These are phyloP conservation scores for Nipponia nippon DNA, from an alignment of 2,113 vertebrate species.

Conservation along the genomic window DNA sequence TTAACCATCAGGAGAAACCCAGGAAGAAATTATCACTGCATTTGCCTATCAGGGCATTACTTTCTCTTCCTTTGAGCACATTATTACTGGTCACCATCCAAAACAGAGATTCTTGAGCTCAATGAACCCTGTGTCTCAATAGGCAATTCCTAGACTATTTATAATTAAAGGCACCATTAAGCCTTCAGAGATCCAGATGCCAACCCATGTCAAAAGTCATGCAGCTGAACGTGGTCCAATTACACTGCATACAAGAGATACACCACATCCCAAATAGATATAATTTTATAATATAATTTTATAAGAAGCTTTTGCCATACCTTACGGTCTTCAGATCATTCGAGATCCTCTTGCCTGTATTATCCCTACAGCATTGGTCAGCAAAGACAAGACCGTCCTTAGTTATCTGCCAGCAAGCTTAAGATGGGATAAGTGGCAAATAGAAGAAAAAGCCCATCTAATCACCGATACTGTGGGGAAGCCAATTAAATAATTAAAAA, in stretches of 20 bases:
- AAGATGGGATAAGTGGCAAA: not conserved
- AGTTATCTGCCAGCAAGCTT: not conserved
- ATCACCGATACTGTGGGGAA: not conserved
- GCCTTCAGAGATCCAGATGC: conserved; percentile 3
- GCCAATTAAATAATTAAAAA: not conserved
- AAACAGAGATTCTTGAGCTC: conserved; percentile 3
- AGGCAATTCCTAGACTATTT: conserved; percentile 12
- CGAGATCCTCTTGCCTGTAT: not conserved
- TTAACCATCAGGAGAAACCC: not conserved
- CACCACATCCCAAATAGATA: not conserved
- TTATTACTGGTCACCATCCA: not conserved
- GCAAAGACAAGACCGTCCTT: not conserved
- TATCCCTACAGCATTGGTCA: not conserved
- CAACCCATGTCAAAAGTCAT: not conserved
- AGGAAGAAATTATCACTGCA: not conserved
- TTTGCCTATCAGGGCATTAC: not conserved
- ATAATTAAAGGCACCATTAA: conserved; percentile 44
- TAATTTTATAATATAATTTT: not conserved
- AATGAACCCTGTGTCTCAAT: not conserved
- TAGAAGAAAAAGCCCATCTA: not conserved
- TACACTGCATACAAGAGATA: not conserved
- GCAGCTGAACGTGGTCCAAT: not conserved
- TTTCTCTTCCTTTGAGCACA: not conserved
- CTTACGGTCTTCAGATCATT: not conserved
- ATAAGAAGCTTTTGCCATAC: not conserved